Conservation (phyloP, 2,797 vertebrate species). For the Xyrichtys novacula region DNA sequence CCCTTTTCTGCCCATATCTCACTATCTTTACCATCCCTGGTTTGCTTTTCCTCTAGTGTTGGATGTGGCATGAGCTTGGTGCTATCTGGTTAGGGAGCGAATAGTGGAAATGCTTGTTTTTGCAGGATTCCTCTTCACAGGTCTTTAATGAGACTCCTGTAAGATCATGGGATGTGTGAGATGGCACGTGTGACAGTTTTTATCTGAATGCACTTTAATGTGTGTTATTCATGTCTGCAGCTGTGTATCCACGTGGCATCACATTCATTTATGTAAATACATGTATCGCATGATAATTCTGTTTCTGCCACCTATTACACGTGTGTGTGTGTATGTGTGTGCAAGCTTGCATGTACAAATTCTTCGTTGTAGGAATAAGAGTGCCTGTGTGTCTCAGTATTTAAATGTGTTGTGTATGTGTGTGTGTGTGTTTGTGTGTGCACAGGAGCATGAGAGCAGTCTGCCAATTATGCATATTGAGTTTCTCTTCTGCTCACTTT, state of each 20-base stretch:
- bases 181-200: neutral
- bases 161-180: neutral
- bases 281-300: neutral
- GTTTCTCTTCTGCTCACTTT: conserved; percentile 82
- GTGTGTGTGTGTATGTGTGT: neutral
- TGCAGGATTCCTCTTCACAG: neutral
- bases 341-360: conserved; percentile 12
- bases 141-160: neutral
- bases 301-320: neutral
- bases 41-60: conserved; percentile 12
- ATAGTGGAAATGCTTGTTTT: conserved; percentile 23
- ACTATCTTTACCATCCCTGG: neutral
- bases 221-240: neutral
- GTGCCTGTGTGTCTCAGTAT: conserved; percentile 14
- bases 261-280: conserved; percentile 9
- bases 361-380: conserved; percentile 16
- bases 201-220: neutral
- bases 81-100: conserved; percentile 23
- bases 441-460: conserved; percentile 55
- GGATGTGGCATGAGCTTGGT: neutral
- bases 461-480: conserved; percentile 81
- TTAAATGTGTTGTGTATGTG: conserved; percentile 18
- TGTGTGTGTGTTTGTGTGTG: conserved; percentile 18
- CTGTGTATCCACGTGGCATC: conserved; percentile 8
- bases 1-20: conserved; percentile 11